Evolutionary conservation across 2,888 invertebrate genomes (phyloP).

Genomic region (Cancer borealis): DNA sequence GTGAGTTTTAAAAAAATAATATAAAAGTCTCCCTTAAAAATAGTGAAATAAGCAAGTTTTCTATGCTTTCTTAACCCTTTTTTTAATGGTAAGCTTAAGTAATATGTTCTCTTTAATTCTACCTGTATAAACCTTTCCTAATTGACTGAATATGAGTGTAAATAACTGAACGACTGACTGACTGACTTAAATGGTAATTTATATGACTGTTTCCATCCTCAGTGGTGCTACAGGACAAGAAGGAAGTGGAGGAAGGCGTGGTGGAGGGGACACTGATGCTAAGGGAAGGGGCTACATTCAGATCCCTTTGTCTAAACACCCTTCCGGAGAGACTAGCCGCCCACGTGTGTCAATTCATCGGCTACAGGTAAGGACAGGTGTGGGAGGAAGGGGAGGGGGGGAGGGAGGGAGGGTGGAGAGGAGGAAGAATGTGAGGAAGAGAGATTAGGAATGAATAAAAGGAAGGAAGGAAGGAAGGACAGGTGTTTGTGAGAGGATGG

Average conservation of each 20-base stretch:
- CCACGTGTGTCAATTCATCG: background rate
- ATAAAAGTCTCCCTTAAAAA: background rate
- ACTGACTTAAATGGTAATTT: background rate
- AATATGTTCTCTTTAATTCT: background rate
- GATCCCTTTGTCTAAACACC: background rate
- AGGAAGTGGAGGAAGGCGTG: background rate
- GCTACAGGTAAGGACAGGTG: background rate
- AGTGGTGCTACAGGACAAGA: background rate
- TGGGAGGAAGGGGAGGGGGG: background rate
- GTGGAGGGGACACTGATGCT: background rate
- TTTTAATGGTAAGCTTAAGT: background rate
- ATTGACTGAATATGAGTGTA: background rate
- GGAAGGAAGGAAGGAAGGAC: no score
- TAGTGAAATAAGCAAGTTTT: background rate
- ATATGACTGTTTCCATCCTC: background rate
- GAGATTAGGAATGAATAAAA: no score
- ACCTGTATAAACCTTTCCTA: background rate
- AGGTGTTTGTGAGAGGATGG: no score
- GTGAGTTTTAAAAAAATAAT: background rate
- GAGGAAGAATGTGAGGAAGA: background rate
- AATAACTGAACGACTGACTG: background rate
- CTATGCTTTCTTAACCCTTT: background rate
- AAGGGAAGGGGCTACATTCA: background rate
- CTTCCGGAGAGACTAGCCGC: background rate
- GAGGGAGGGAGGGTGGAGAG: background rate